A percentile compares a stretch with the other conserved stretches of the same genome.
Conservation (phyloP, 2,888 invertebrate species). For the Dione juno region DNA sequence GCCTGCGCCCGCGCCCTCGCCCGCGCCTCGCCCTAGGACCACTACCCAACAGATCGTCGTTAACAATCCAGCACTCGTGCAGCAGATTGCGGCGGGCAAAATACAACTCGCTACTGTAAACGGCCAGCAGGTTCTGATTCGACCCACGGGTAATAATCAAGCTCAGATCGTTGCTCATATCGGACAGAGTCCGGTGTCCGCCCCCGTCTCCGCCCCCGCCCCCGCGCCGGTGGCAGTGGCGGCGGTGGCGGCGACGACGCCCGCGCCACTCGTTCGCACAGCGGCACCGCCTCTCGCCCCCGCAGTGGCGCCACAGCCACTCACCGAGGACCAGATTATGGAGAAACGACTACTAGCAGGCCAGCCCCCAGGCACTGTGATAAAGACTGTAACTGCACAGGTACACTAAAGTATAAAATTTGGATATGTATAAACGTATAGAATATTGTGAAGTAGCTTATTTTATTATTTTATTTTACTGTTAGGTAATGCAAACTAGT, state of each 20-base stretch:
- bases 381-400: slow-evolving; percentile 94
- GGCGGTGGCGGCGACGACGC: slow-evolving; percentile 45
- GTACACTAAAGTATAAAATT: slow-evolving; percentile 52
- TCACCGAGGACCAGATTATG: slow-evolving; percentile 80
- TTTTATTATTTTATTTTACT: neutral
- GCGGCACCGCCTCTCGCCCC: slow-evolving; percentile 49
- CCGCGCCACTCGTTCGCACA: slow-evolving; percentile 49
- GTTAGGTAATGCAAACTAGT: slow-evolving; percentile 89
- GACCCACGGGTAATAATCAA: slow-evolving; percentile 90
- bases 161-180: slow-evolving; percentile 90
- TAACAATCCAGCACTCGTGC: slow-evolving; percentile 89
- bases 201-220: slow-evolving; percentile 37
- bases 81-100: slow-evolving; percentile 92
- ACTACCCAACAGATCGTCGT: slow-evolving; percentile 86
- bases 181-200: slow-evolving; percentile 79
- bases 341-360: slow-evolving; percentile 89
- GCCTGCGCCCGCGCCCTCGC: slow-evolving; percentile 54
- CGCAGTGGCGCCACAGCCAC: slow-evolving; percentile 56
- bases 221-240: slow-evolving; percentile 30
- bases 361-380: slow-evolving; percentile 93
- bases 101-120: slow-evolving; percentile 92
- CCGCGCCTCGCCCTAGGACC: slow-evolving; percentile 54
- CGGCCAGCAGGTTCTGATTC: slow-evolving; percentile 92
- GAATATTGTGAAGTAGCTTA: neutral
- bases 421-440: neutral